Evolutionary conservation across 2,888 invertebrate genomes (phyloP).

Genomic region (Temnothorax ravouxi): DNA sequence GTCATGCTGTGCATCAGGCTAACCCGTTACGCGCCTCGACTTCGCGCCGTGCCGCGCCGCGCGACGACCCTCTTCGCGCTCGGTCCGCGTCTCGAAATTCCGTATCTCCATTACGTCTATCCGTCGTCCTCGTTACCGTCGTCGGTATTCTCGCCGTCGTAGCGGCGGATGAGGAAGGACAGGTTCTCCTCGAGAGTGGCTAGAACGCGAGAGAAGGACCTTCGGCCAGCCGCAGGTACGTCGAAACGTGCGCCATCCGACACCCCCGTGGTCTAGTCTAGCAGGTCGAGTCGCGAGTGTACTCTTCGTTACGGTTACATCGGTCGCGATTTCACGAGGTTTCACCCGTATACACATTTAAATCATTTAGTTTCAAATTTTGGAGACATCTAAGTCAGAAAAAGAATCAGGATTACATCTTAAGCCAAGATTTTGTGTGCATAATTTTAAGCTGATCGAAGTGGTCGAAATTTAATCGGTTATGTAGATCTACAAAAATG

Average conservation of each 20-base stretch:
- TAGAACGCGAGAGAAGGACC: conserved; percentile 9
- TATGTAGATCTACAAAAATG: background rate
- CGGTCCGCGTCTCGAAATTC: background rate
- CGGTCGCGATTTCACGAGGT: background rate
- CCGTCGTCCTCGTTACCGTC: background rate
- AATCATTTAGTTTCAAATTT: background rate
- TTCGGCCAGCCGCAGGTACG: conserved; percentile 24
- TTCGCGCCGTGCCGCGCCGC: conserved; percentile 31
- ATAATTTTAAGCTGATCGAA: background rate
- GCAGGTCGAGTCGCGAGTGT: background rate
- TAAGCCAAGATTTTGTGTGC: background rate
- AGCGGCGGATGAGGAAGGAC: background rate
- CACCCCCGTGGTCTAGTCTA: background rate
- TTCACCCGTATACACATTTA: background rate
- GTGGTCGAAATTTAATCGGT: background rate
- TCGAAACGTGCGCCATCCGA: conserved; percentile 6
- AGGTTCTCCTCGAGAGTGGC: background rate
- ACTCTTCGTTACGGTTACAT: background rate
- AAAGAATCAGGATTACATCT: background rate
- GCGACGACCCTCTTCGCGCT: background rate
- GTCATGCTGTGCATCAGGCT: conserved; percentile 75
- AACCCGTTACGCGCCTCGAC: conserved; percentile 64
- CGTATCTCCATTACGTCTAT: background rate
- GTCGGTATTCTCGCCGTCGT: background rate
- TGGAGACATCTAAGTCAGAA: background rate